Percentiles rank a stretch among this genome's conserved stretches.
These are phyloP conservation scores for Arbacia lixula DNA, from an alignment of 53 echinoderm and acorn worm genomes.

Conservation along the genomic window DNA sequence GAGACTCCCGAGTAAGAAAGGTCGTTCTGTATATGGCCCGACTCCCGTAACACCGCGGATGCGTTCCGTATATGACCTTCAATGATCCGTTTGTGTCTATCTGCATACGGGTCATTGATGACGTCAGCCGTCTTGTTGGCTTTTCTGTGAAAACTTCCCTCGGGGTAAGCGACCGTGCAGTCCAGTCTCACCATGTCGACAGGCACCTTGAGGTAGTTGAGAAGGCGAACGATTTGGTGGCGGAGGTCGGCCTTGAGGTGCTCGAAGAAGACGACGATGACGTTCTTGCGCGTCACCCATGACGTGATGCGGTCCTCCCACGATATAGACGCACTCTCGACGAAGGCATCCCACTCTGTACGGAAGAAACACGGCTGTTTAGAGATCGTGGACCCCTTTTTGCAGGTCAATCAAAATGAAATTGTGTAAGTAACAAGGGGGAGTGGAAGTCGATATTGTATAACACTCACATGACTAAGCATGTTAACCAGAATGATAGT, in stretches of 20 bases:
- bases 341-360: constrained; percentile 78
- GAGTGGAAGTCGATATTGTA: too few species aligned
- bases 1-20: not conserved
- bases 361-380: too few species aligned
- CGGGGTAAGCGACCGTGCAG: constrained; percentile 56
- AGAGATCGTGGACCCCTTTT: too few species aligned
- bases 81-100: constrained; percentile 12
- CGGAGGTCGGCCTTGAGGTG: constrained; percentile 66
- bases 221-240: constrained; percentile 50
- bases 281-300: constrained; percentile 61
- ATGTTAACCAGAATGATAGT: too few species aligned
- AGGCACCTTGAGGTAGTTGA: constrained; percentile 62
- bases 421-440: too few species aligned
- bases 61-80: not conserved
- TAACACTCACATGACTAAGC: too few species aligned
- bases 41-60: constrained; percentile 5
- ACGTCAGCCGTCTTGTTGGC: not conserved
- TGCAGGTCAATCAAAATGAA: too few species aligned
- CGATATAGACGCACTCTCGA: constrained; percentile 73
- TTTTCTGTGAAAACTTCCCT: constrained; percentile 62
- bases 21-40: not conserved
- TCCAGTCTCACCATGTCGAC: constrained; percentile 64
- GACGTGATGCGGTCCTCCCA: constrained; percentile 80
- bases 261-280: constrained; percentile 78
- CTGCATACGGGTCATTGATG: constrained; percentile 13